These are phyloP conservation scores for Sarcoramphus papa DNA, from an alignment of 2,797 vertebrate genomes.

Conservation along the genomic window DNA sequence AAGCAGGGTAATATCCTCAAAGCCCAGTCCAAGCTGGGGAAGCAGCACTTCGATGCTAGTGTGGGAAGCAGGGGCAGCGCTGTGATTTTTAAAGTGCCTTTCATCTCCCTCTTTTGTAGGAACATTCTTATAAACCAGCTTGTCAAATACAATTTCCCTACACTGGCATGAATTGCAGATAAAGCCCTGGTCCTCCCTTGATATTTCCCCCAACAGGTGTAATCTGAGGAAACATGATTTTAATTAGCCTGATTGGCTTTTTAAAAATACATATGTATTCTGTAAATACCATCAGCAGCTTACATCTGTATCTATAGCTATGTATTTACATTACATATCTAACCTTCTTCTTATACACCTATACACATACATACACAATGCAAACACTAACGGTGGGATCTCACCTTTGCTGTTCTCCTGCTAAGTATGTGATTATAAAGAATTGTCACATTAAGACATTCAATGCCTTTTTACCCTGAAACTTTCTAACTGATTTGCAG, in stretches of 20 bases:
- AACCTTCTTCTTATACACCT: background rate
- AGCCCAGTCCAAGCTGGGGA: background rate
- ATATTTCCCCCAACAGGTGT: background rate
- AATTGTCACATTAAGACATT: background rate
- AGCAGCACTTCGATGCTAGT: slow-evolving; percentile 47
- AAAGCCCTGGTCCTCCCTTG: background rate
- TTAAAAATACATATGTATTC: background rate
- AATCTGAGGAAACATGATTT: background rate
- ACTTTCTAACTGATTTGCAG: background rate
- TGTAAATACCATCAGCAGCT: background rate
- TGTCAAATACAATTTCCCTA: background rate
- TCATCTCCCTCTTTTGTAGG: slow-evolving; percentile 39
- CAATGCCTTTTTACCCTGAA: background rate
- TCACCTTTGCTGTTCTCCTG: background rate
- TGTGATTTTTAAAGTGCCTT: slow-evolving; percentile 30
- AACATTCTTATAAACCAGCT: background rate
- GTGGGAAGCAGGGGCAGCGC: slow-evolving; percentile 20
- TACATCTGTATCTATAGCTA: background rate
- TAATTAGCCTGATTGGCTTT: background rate
- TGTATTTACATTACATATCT: background rate
- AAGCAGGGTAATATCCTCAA: background rate
- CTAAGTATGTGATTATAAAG: background rate
- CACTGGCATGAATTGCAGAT: background rate
- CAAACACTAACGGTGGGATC: background rate
- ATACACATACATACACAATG: rapidly evolving